phyloP scores from a whole-genome alignment of 2,113 vertebrate genomes.

The Synchiropus splendidus region DNA sequence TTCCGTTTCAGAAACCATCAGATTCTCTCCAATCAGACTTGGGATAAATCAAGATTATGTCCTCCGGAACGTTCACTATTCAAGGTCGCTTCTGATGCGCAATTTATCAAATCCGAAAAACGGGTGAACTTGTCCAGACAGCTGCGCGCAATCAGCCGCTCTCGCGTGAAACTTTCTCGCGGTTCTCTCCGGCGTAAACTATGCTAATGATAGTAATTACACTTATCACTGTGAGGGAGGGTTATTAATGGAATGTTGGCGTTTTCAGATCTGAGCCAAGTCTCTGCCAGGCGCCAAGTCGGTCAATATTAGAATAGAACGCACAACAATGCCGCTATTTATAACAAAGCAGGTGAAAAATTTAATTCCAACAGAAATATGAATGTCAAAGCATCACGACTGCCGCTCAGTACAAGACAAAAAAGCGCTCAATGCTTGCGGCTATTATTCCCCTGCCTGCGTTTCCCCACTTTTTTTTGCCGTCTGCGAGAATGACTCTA shows the following conservation, averaged over 20 bases:
- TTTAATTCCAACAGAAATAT: slow-evolving; percentile 15
- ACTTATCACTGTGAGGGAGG: too few species aligned
- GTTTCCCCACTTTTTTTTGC: slow-evolving; percentile 35
- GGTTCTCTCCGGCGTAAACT: too few species aligned
- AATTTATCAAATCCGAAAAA: too few species aligned
- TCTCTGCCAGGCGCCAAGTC: too few species aligned
- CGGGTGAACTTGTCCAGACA: background rate
- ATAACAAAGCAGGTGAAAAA: too few species aligned
- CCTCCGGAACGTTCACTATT: too few species aligned
- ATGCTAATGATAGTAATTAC: too few species aligned
- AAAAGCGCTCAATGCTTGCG: slow-evolving; percentile 16
- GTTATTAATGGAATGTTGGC: too few species aligned
- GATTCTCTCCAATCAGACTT: slow-evolving; percentile 40
- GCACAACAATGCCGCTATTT: too few species aligned
- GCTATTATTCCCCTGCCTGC: slow-evolving; percentile 45
- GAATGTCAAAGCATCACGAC: background rate
- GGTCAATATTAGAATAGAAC: too few species aligned
- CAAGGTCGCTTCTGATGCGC: background rate
- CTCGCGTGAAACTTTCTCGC: background rate
- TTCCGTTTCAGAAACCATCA: slow-evolving; percentile 11
- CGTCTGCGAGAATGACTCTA: slow-evolving; percentile 44
- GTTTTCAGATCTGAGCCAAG: background rate
- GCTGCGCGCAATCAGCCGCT: background rate
- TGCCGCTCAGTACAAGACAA: slow-evolving; percentile 14
- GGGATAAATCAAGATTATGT: background rate